These are phyloP conservation scores for Gallinago stenura DNA, from an alignment of 2,797 vertebrate genomes.

Conservation along the genomic window DNA sequence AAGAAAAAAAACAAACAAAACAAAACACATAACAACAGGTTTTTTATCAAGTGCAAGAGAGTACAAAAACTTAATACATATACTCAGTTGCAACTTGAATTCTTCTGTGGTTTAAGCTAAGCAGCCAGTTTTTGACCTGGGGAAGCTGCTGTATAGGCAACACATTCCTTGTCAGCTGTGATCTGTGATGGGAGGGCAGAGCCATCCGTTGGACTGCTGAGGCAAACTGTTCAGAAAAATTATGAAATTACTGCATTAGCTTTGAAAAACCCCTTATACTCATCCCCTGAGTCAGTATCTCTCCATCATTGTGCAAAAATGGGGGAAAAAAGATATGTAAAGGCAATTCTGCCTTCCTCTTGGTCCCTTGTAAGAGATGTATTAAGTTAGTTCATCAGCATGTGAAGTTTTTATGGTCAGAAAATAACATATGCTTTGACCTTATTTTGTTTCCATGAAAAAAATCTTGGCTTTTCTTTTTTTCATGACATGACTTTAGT, in stretches of 20 bases:
- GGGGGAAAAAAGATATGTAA: rapidly evolving
- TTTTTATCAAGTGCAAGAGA: background rate
- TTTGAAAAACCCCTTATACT: background rate
- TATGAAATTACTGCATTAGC: background rate
- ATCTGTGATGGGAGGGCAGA: background rate
- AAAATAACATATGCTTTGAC: background rate
- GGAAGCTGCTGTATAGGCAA: background rate
- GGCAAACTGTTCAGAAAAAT: background rate
- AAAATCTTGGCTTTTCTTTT: background rate
- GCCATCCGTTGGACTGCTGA: background rate
- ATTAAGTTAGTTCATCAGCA: background rate
- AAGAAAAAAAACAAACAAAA: background rate
- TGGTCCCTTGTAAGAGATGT: background rate
- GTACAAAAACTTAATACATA: rapidly evolving
- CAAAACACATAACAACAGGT: background rate
- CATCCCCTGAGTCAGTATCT: background rate
- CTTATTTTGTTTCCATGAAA: background rate
- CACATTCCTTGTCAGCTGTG: background rate
- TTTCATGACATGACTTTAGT: background rate
- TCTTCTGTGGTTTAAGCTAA: background rate
- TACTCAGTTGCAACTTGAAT: background rate
- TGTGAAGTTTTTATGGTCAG: background rate
- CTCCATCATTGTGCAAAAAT: background rate
- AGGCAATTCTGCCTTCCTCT: background rate
- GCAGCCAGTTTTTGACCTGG: background rate